Percentiles rank a stretch among this genome's conserved stretches.
These are phyloP conservation scores for Saccopteryx bilineata DNA, from an alignment of 2,113 vertebrate genomes.

Conservation along the genomic window DNA sequence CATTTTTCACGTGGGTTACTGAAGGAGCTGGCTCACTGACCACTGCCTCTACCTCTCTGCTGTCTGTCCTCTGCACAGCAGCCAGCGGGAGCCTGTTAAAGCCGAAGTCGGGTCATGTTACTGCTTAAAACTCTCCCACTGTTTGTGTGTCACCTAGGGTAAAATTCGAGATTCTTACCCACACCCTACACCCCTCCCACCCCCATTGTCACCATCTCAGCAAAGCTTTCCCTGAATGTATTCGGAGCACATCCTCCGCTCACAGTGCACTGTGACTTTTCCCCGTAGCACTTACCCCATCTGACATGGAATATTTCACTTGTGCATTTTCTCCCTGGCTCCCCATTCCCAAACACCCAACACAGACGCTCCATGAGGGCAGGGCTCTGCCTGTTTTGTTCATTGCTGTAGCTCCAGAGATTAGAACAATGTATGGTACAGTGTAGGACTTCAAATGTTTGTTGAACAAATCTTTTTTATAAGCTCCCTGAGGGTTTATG, in stretches of 20 bases:
- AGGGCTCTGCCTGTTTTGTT: background rate
- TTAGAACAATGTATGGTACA: background rate
- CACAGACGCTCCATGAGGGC: background rate
- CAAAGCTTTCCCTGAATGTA: background rate
- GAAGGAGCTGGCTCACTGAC: background rate
- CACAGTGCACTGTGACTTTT: background rate
- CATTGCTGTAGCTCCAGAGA: background rate
- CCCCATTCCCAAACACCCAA: fast-evolving
- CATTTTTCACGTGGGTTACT: background rate
- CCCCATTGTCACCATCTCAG: background rate
- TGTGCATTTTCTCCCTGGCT: background rate
- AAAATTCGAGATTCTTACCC: background rate
- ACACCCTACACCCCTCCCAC: fast-evolving
- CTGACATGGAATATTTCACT: background rate
- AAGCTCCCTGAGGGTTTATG: background rate
- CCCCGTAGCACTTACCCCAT: background rate
- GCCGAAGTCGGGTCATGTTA: no score
- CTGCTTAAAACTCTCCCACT: background rate
- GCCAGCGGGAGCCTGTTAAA: background rate
- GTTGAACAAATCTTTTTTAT: background rate
- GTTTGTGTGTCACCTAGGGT: background rate
- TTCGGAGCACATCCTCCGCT: background rate
- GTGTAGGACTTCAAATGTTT: background rate
- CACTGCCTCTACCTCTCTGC: background rate
- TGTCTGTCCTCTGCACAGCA: background rate